Conservation (phyloP, 92 coral and sea anemone species). For the Siderastrea radians region DNA sequence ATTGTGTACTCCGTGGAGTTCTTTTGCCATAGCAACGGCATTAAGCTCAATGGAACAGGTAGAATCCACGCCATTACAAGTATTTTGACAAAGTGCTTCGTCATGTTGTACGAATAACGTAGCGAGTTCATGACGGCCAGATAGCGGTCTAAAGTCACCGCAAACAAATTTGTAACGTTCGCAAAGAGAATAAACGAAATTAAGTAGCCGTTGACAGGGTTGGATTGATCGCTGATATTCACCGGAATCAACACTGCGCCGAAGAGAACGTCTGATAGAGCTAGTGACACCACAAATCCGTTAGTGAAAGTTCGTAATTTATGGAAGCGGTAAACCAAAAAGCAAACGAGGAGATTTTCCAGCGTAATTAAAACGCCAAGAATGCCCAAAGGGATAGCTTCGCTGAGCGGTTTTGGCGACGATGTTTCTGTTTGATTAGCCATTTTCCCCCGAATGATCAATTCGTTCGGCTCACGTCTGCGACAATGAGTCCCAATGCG, state of each 20-base stretch:
- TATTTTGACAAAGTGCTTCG: conserved; percentile 76
- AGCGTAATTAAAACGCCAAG: conserved; percentile 75
- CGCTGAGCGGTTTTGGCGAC: conserved; percentile 43
- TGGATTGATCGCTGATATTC: conserved; percentile 44
- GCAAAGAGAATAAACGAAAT: conserved; percentile 78
- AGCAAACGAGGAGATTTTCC: conserved; percentile 84
- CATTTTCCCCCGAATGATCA: conserved; percentile 39
- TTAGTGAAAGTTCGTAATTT: conserved; percentile 78
- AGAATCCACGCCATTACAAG: conserved; percentile 71
- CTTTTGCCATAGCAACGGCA: conserved; percentile 64
- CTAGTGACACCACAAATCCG: conserved; percentile 84
- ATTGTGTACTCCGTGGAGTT: conserved; percentile 40
- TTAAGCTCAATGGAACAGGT: conserved; percentile 66
- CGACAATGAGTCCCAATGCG: conserved; percentile 15
- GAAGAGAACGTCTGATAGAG: conserved; percentile 80
- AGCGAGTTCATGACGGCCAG: conserved; percentile 84
- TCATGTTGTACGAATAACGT: conserved; percentile 81
- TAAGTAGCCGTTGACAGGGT: conserved; percentile 55
- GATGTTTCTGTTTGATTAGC: conserved; percentile 19
- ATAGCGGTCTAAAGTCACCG: conserved; percentile 89
- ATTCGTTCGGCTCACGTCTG: background rate
- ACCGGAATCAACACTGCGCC: conserved; percentile 82
- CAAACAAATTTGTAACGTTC: conserved; percentile 85
- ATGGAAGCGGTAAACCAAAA: conserved; percentile 81
- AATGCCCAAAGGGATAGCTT: conserved; percentile 66